Evolutionary conservation across 2,797 vertebrate genomes (phyloP), one percentile per base, ranked within the genome.

Genomic region (Botia kubotai): DNA sequence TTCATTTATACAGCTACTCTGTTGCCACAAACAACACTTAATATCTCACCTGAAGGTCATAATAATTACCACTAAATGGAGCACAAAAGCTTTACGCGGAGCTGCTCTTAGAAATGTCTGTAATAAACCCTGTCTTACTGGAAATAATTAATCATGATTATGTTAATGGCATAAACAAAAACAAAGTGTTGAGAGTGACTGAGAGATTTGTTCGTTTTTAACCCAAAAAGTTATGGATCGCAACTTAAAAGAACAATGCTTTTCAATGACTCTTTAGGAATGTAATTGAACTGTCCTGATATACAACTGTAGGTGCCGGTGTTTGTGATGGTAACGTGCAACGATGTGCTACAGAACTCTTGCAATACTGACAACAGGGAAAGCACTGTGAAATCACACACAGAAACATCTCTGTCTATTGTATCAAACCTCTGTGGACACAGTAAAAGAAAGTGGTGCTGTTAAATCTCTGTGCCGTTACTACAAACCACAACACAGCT

Each of bases 141-240:
- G 71, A 63, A 72, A 83, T 77, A 87, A 87, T 89, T 82, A 19
- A 86, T 82, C 79, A 67, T 72, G 82, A 84, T 86, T 77, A 86
- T n/a, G 13, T 36, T 72, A 79, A 80, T 77, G 74, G 78, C 55
- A 79, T 82, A 69, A 77, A 78, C 33, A 72, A 65, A 52, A 77
- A 48, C 80, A 74, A 62, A 76, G 75, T 17, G 75, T 71, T 75
- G 57, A 48, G 53, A 53, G 66, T 52, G 43, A 33, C 33, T 57
- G 48, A 46, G 21, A 71, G 65, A 33, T 33, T 33, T 33, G 33
- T 33, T 33, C 33, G 4, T 33, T 43, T 39, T 43, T 43, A 43
- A 43, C 39, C 8, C 8, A 7, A 10, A 43, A 43, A 10, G 8
- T 43, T 1, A 43, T 43, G 8, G 39, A 43, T 43, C 6, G 8